Conservation (phyloP, 2,113 vertebrate genomes). For the Nymphicus hollandicus region DNA sequence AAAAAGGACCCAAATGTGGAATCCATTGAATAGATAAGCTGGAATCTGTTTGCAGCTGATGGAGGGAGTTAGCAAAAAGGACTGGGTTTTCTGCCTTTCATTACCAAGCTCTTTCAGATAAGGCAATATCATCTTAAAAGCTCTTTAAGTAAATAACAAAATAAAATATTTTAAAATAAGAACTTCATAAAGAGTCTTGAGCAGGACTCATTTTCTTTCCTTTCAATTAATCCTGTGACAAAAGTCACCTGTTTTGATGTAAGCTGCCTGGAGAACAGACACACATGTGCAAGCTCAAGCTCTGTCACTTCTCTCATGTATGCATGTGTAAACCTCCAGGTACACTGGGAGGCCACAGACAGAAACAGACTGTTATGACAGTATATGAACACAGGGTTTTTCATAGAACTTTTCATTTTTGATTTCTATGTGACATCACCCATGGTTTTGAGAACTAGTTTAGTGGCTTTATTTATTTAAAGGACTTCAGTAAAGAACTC, state of each 20-base stretch:
- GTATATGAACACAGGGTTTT: neutral
- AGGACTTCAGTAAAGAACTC: neutral
- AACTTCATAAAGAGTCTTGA: neutral
- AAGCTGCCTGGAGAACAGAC: neutral
- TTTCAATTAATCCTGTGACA: neutral
- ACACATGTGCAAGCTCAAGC: neutral
- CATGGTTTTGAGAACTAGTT: neutral
- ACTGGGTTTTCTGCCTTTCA: neutral
- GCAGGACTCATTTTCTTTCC: neutral
- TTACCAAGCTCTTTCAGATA: neutral
- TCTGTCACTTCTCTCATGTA: neutral
- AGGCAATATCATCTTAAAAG: neutral
- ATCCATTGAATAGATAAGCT: neutral
- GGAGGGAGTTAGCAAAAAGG: neutral
- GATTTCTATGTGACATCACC: neutral
- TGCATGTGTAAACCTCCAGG: accelerated
- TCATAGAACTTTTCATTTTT: neutral
- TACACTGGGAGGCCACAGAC: neutral
- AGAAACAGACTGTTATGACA: neutral
- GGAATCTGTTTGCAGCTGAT: neutral
- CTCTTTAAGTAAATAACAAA: neutral
- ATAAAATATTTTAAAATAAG: neutral
- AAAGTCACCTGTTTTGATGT: neutral
- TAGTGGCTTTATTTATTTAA: neutral
- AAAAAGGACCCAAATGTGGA: neutral